phyloP scores from a whole-genome alignment of 2,113 vertebrate genomes.

The Laticauda laticaudata region DNA sequence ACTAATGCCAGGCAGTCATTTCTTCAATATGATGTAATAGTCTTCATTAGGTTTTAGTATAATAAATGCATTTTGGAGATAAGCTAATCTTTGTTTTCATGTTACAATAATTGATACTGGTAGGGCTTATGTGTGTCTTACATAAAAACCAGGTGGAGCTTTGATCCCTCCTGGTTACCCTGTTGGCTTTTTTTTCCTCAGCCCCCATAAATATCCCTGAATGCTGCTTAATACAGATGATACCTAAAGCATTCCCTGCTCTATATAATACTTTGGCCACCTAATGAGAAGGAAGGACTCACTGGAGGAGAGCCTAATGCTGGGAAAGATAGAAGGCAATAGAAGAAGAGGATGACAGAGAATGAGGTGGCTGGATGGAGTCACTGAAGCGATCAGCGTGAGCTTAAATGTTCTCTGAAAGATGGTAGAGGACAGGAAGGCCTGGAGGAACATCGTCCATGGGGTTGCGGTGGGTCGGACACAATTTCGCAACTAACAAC shows the following conservation, averaged over 20 bases:
- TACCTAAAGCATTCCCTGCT: neutral
- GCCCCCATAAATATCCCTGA: neutral
- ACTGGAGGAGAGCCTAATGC: no score
- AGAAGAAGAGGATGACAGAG: no score
- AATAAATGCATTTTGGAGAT: constrained; percentile 8
- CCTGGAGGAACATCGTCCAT: no score
- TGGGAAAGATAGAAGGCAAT: no score
- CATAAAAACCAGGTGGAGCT: neutral
- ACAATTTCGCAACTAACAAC: no score
- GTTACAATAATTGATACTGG: neutral
- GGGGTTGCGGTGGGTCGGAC: no score
- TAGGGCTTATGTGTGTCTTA: neutral
- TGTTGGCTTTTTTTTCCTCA: neutral
- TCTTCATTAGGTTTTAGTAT: constrained; percentile 1
- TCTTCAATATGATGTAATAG: neutral
- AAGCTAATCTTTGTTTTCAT: constrained; percentile 36
- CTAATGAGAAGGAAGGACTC: no score
- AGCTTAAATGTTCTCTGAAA: no score
- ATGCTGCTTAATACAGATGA: constrained; percentile 27
- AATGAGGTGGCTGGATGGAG: no score
- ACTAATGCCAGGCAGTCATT: neutral
- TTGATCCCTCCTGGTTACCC: neutral
- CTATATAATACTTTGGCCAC: neutral
- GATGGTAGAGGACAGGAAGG: no score
- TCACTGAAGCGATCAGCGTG: no score